These are phyloP conservation scores for human (Homo sapiens) DNA, from an alignment of 2,113 vertebrate species.

Conservation along the genomic window DNA sequence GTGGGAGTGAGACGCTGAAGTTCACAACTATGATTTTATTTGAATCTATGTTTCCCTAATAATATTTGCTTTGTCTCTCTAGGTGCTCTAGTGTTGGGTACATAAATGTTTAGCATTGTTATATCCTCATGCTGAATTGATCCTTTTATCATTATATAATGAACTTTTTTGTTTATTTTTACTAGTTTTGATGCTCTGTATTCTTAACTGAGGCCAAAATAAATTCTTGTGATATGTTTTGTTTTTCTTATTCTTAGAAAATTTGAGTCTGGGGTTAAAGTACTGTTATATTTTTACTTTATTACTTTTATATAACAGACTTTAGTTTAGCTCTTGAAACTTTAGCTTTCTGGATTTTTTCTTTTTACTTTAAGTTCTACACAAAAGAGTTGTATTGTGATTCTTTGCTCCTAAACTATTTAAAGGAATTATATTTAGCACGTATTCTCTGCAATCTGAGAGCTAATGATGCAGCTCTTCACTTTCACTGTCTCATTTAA, in stretches of 20 bases:
- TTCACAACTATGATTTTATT: no score
- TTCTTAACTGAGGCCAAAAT: background rate
- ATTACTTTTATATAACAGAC: background rate
- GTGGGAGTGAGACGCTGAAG: background rate
- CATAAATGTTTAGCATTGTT: background rate
- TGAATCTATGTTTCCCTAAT: background rate
- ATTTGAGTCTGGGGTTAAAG: background rate
- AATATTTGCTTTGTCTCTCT: background rate
- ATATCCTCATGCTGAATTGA: background rate
- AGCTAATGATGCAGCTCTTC: slow-evolving; percentile 30
- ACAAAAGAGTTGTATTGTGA: background rate
- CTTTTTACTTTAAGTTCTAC: slow-evolving; percentile 7
- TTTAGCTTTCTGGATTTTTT: background rate
- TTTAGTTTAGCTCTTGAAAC: background rate
- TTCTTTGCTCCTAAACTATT: background rate
- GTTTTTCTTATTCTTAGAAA: background rate
- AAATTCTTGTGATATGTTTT: background rate
- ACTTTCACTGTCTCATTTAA: slow-evolving; percentile 4
- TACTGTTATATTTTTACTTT: background rate
- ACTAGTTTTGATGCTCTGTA: accelerated
- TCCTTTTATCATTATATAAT: background rate
- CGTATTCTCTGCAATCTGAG: background rate
- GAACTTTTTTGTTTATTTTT: background rate
- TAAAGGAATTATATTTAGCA: slow-evolving; percentile 40
- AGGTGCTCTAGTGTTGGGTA: background rate